Base-by-base conservation (phyloP, 2,888 invertebrate genomes). In the Punctoribates punctum region DNA sequence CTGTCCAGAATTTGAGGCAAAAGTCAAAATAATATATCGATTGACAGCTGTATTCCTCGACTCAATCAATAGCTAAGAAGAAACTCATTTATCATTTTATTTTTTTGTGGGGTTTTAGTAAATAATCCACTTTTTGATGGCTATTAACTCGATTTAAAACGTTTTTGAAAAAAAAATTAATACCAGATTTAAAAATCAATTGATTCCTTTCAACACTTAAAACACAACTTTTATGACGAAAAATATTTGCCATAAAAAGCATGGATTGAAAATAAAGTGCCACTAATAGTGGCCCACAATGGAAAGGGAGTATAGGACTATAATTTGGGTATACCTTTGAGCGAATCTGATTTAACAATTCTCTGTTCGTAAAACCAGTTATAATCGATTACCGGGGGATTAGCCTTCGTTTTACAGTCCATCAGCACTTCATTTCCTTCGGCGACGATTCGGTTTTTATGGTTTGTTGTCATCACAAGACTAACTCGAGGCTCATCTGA, bases 381-480 rank as follows among this genome's bases (percentile, higher is more conserved):
- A 25, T 20, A 46, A 38, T 70, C 70, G 20, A 42, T 23, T 20
- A 23, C 8, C 38, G 38, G 23, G 1, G 70, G 70, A 70, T 70
- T 70, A 20, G 70, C 38, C 20, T 70, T 70, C 13, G 70, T 70
- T 42, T 70, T 70, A 13, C 70, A 70, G 38, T 70, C 70, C 70
- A 70, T 70, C 42, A 42, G n/a, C 5, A 70, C 70, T 38, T 70
- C 70, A 13, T 70, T 42, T n/a, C 70, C 70, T 46, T 70, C 70
- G 23, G 70, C 70, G 23, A 70, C 70, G 9, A 70, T 23, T 34
- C 38, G 42, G 34, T 70, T 70, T 46, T 70, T 70, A 42, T 38
- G 70, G 42, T 42, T 70, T 11, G 70, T 70, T 70, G 42, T 70
- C 70, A 70, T 70, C 42, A 70, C 23, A 70, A 70, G 70, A 70